Evolutionary conservation across 2,113 vertebrate species (phyloP), one percentile per base, ranked within the genome.

Genomic region (Mobula hypostoma): DNA sequence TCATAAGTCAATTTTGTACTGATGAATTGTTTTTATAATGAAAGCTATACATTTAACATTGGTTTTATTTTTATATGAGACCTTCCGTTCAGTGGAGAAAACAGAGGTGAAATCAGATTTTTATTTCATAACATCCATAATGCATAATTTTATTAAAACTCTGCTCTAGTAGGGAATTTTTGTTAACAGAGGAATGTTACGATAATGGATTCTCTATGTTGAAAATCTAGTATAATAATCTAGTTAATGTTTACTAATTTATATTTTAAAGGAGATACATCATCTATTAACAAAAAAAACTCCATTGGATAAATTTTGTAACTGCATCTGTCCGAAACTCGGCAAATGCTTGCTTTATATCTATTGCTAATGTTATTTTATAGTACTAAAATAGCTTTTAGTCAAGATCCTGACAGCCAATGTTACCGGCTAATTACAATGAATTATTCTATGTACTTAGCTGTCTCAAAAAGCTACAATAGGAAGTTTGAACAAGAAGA

Each of bases 401-500:
- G 21, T 93, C 17, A 93, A 48, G n/a, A 48, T 74, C 12, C 36
- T 93, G 15, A 12, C 70, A 93, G 68, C 36, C 48, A 56, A 24
- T 29, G 36, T 93, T 93, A 90, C 85, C 19, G 72, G 40, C 36
- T 92, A 74, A 93, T 74, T 74, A 40, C 40, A 93, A 76, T 56
- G 7, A 74, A 90, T 93, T 93, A 74, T 93, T 93, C 36, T 40
- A 11, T 29, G 70, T 74, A 48, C 36, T 68, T 40, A 94, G 94
- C 87, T 95, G 36, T 80, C 94, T 68, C 56, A 94, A 63, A 68
- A 92, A 83, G 94, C 80, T 63, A 92, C 94, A 61, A 94, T 32
- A 36, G 94, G 48, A 94, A 91, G 94, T n/a, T 94, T 48, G 94
- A 94, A 91, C 78, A 95, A 94, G 94, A 61, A 0, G 80, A 94